These are phyloP conservation scores for Coendou prehensilis DNA, from an alignment of 2,797 vertebrate genomes.

Conservation along the genomic window DNA sequence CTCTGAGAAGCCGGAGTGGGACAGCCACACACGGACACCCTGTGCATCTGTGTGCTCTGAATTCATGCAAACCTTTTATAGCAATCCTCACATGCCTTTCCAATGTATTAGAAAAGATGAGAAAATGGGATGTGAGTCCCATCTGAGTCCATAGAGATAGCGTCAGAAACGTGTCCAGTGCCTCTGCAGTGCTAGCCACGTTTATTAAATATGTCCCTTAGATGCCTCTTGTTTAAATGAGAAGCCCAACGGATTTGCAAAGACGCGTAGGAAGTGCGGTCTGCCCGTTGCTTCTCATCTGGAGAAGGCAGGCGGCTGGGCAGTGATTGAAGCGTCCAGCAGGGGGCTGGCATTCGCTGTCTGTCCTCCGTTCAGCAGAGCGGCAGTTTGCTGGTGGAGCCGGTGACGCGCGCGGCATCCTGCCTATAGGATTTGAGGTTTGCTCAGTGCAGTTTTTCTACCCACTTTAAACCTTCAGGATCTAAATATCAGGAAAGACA, in stretches of 20 bases:
- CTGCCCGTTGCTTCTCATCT: background rate
- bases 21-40: background rate
- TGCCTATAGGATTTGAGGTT: conserved; percentile 88
- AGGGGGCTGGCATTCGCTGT: conserved; percentile 89
- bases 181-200: background rate
- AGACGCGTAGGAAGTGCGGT: background rate
- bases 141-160: background rate
- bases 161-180: background rate
- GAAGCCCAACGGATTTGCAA: conserved; percentile 16
- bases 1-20: background rate
- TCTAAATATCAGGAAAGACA: conserved; percentile 74
- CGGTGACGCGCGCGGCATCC: conserved; percentile 85
- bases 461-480: conserved; percentile 85
- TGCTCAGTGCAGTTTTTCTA: conserved; percentile 81
- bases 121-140: background rate
- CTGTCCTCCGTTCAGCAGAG: conserved; percentile 65
- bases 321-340: conserved; percentile 86
- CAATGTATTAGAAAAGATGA: conserved; percentile 43
- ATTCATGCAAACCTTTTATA: conserved; percentile 15
- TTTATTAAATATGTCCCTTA: conserved; percentile 13
- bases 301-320: conserved; percentile 63
- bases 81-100: background rate
- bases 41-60: background rate
- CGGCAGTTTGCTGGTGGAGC: conserved; percentile 74
- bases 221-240: background rate